Base-by-base conservation (phyloP, 2,113 vertebrate species). In the Pteropus alecto region DNA sequence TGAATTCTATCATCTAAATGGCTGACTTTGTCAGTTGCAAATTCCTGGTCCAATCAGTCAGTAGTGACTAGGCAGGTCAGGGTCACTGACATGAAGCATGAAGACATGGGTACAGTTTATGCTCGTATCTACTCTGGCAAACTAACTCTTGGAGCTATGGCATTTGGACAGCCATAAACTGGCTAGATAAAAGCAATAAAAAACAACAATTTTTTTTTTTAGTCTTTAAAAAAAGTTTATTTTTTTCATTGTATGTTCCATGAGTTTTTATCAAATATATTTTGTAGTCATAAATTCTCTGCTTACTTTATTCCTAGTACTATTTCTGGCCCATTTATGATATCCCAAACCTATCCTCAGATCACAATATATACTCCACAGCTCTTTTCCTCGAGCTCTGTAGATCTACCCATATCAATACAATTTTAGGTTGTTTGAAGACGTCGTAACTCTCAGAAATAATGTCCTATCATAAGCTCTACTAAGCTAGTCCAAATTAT, bases 351-450 rank as follows among this genome's bases (percentile, higher is more conserved):
- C 18, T 93, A 7, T 26, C 51, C 21, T 61, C 24, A 78, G 26
- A 56, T 88, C 5, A 76, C 3, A 48, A 14, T 60, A 84, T 67
- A 79, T 51, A 56, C 7, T 54, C 7, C 0, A 28, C 6, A 76
- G 35, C 16, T 84, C 41, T 76, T 48, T 26, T 71, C 2, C 16
- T 51, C 61, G 43, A 89, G 26, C 7, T 86, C 51, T 61, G 9
- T 65, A 26, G 30, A 85, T 67, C 54, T 65, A 38, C 35, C 1
- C 38, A 70, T 35, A 54, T 60, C 58, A 58, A 33, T 0, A 24
- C 87, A 79, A 79, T 87, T 87, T 95, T 87, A 95, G 38, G 4
- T 77, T 94, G 8, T 46, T 91, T 67, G 56, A 91, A 81, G 26
- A 60, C 65, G 35, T 76, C 0, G 16, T 5, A 94, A 84, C 13